Base-by-base conservation (phyloP, 2,888 invertebrate genomes). In the Nudaria mundana region DNA sequence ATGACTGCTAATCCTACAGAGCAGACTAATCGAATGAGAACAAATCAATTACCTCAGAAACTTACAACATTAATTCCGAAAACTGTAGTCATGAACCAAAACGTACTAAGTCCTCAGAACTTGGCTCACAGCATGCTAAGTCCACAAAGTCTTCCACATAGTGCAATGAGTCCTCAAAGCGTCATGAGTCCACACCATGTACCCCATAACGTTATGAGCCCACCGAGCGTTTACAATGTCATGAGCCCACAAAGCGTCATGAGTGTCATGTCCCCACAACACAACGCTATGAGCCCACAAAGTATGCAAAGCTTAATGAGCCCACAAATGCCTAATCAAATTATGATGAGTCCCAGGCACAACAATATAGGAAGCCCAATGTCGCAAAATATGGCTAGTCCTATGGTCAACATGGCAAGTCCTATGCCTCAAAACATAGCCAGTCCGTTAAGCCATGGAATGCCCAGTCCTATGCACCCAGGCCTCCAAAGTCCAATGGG, bases 251-350 rank as follows among this genome's bases (percentile, higher is more conserved):
- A 86, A 46, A 87, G 82, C 39, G 82, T 79, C 1, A 85, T 86
- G 86, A 87, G 86, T 37, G 86, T 86, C n/a, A 86, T 86, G 85
- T 86, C 85, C 24, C 85, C 86, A 3, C 86, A 81, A 52, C 83
- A 88, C 40, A 86, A 84, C 25, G 83, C 80, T 1, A 85, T 88
- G 87, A 88, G 87, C 41, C 87, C 88, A 1, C 85, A 86, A 56
- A 87, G 83, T 39, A 84, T 85, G 76, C 86, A 81, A 47, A 84
- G 82, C 30, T 50, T 86, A 6, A 77, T 86, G 83, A 87, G 87
- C 46, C 87, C 87, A 8, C 87, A 84, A 60, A 84, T 85, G 78
- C 64, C 86, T 1, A 86, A 77, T 51, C 87, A 86, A 59, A 82
- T 87, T 44, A 78, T 82, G 66, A 87, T 88, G 88, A 89, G 88